Base-by-base conservation (phyloP, 2,113 vertebrate genomes). In the Triplophysa siluroides region DNA sequence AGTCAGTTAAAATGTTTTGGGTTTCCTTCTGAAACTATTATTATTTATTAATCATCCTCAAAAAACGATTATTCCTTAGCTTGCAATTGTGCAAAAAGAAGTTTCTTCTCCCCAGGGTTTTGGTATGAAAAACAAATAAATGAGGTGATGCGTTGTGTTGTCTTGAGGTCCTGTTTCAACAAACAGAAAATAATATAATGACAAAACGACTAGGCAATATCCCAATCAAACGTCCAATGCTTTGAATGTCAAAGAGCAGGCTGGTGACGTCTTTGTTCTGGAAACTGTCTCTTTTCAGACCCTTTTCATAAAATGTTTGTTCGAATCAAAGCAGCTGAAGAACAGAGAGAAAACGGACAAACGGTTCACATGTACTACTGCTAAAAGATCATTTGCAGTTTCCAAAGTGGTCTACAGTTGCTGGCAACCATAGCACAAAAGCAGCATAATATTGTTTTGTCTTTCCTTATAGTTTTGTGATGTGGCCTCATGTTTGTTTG, bases 91-190 rank as follows among this genome's bases (percentile, higher is more conserved):
- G 90, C 91, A 92, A 91, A 91, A 82, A 69, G 74, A 86, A 83
- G 91, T 93, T 93, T 93, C 91, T 93, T 92, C 93, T 94, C 93
- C 93, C 92, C 83, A 90, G 93, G 92, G 91, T 93, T 93, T 93
- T 91, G 92, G 90, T 85, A 85, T 81, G 76, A 91, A 93, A 81
- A 78, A 82, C 85, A 89, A 84, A 89, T 85, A 92, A 92, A 93
- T 94, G 93, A 94, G 92, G 93, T 94, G 93, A 92, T 94, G 93
- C 91, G 92, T 94, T 94, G 93, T 93, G 91, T 93, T 92, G 88
- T 93, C 92, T 83, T 84, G 88, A 94, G 93, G 92, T 94, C 93
- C 93, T 93, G 92, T 93, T 93, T 93, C 89, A 91, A 92, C 87
- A 93, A 94, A 94, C 93, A 93, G 93, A 92, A 92, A 92, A 94